Base-by-base conservation (phyloP, 2,888 invertebrate genomes). In the Caenorhabditis sp. region DNA sequence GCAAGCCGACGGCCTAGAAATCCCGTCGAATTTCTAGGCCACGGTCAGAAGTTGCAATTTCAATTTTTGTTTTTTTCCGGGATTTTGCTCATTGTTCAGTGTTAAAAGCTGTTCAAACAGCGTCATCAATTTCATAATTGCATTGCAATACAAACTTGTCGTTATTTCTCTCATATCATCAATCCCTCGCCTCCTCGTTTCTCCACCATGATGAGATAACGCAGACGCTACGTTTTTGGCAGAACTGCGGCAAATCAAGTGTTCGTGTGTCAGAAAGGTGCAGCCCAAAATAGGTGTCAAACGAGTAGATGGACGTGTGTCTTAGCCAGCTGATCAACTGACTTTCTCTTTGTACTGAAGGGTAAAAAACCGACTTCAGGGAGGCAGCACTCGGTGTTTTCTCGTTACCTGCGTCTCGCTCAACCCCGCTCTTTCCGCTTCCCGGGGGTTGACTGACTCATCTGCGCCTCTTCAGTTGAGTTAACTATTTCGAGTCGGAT, bases 41-140 rank as follows among this genome's bases (percentile, higher is more conserved):
- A 11, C 32, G 24, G 8, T n/a, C 26, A 26, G 47, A 44, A 61
- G 8, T 26, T 24, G 26, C 0, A 44, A 61, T 11, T 22, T 26
- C 13, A 11, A 2, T 40, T 40, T 11, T 40, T 40, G 6, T 13
- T 5, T 13, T 2, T 40, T 13, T 13, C 40, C 13, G 11, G 9
- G 13, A 40, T 44, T 61, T 61, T 60, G n/a, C 55, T 37, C n/a
- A 22, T 35, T 64, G 35, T 51, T 37, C 28, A 22, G 5, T 11
- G 15, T 28, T 26, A 4, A 62, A 62, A 64, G 71, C 71, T 72
- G 71, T 62, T 62, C 64, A 72, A 72, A 61, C 55, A 72, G 18
- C 55, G 55, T 55, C 56, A 32, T 18, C 28, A 53, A 28, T 55
- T 55, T 55, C 55, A 55, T 55, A 72, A 44, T 56, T 20, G 37